Evolutionary conservation across 2,113 vertebrate genomes (phyloP).

Genomic region (Cyprinus carpio): DNA sequence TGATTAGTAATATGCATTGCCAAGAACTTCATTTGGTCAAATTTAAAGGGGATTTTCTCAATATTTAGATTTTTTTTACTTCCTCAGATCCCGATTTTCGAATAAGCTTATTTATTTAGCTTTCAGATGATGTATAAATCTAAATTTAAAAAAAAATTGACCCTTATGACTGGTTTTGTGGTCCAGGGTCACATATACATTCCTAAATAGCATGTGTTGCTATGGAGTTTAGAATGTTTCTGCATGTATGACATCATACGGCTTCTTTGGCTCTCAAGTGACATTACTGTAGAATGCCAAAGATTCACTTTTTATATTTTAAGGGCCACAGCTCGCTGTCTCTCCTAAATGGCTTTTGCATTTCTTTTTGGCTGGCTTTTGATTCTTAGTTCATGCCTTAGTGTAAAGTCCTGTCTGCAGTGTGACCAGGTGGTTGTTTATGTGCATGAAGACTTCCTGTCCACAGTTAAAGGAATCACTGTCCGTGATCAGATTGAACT

Average conservation of each 20-base stretch:
- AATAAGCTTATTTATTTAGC: too few species aligned
- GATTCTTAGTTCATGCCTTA: slow-evolving; percentile 50
- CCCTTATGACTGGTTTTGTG: too few species aligned
- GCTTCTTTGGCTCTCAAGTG: neutral
- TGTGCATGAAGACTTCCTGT: slow-evolving; percentile 64
- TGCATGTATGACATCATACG: neutral
- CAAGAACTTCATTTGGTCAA: too few species aligned
- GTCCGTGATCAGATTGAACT: slow-evolving; percentile 60
- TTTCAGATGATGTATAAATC: too few species aligned
- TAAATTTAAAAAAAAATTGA: too few species aligned
- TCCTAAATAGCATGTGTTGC: neutral
- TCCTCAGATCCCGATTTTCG: too few species aligned
- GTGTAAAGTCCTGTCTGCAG: slow-evolving; percentile 67
- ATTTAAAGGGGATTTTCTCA: too few species aligned
- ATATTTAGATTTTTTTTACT: too few species aligned
- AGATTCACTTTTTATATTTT: neutral
- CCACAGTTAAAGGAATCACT: slow-evolving; percentile 34
- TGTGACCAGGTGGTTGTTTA: slow-evolving; percentile 64
- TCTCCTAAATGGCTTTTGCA: slow-evolving; percentile 10
- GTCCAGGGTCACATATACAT: too few species aligned
- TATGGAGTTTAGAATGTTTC: neutral
- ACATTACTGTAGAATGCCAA: neutral
- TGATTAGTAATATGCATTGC: too few species aligned
- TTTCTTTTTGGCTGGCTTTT: slow-evolving; percentile 45
- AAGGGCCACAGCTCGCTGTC: neutral